Evolutionary conservation across 2,888 invertebrate species (phyloP), one percentile per base, ranked within the genome.

Genomic region (Conus canariensis): DNA sequence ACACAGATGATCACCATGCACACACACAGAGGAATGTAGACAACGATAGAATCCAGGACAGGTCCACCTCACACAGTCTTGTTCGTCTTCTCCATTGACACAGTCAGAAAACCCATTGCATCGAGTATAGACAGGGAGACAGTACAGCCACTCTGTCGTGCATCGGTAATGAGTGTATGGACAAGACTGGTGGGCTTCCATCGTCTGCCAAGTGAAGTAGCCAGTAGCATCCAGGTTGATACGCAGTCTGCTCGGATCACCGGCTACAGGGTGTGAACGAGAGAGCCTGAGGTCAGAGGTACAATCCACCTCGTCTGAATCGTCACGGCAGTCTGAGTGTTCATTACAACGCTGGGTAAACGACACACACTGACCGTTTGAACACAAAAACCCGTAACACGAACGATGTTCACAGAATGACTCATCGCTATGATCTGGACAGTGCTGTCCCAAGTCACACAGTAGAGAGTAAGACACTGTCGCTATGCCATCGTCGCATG

Each of bases 31-130:
- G 80, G 80, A 80, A 12, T 10, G 8, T 30, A 5, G 30, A 30
- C 80, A 80, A 12, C 14, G 80, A 19, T 80, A 80, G 14, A 80
- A 45, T 45, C 80, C 80, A 80, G 45, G 30, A 9, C 80, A 80
- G 14, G 16, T 14, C 14, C 9, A 30, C 3, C 10, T 80, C 30
- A 5, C 30, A 45, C 80, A 80, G 45, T 45, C 19, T 30, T 80
- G 45, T 30, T 80, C 80, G 12, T 80, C 80, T 45, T 80, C 80
- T 45, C 80, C 80, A 19, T 80, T 45, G 4, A 14, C 19, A 80
- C 80, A 80, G 80, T 80, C 80, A 80, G 30, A 45, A 45, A 80
- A 45, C 19, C 80, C 80, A 30, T 80, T 80, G 30, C 80, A 80
- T 2, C 80, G 80, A 14, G 80, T 80, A 45, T 45, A 80, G 10